phyloP scores from a whole-genome alignment of 2,797 vertebrate genomes.

The Eulemur coronatus region DNA sequence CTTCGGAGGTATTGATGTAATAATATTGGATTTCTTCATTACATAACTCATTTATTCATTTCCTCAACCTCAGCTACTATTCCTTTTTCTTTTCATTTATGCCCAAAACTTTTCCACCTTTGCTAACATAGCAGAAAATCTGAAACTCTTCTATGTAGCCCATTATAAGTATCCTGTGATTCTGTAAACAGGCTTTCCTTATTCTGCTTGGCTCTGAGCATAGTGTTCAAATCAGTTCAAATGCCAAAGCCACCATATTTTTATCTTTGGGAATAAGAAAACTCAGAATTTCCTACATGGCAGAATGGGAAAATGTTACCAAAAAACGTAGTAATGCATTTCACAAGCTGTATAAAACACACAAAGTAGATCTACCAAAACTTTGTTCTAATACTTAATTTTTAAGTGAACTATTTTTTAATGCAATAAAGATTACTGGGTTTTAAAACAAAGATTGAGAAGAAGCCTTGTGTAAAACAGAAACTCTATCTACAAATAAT shows the following conservation, averaged over 20 bases:
- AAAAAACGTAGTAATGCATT: not conserved
- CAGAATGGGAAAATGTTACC: not conserved
- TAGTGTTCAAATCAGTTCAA: not conserved
- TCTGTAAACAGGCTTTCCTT: not conserved
- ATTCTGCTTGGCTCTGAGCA: not conserved
- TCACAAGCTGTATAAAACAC: not conserved
- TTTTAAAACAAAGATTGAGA: not conserved
- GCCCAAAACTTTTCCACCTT: not conserved
- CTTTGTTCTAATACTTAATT: not conserved
- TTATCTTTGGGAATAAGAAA: not conserved
- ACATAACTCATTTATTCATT: not conserved
- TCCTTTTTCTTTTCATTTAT: not conserved
- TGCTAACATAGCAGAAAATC: not conserved
- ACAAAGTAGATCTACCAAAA: not conserved
- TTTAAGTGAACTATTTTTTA: conserved; percentile 18
- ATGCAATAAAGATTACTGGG: not conserved
- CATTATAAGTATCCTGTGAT: not conserved
- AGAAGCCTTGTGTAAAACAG: not conserved
- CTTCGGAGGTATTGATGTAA: not conserved
- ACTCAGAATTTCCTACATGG: not conserved
- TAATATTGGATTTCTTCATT: not conserved
- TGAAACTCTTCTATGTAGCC: not conserved
- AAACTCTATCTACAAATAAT: not conserved
- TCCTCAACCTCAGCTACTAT: not conserved
- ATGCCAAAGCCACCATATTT: not conserved